Conservation (phyloP, 2,797 vertebrate species). For the Sebastes hubbsi region DNA sequence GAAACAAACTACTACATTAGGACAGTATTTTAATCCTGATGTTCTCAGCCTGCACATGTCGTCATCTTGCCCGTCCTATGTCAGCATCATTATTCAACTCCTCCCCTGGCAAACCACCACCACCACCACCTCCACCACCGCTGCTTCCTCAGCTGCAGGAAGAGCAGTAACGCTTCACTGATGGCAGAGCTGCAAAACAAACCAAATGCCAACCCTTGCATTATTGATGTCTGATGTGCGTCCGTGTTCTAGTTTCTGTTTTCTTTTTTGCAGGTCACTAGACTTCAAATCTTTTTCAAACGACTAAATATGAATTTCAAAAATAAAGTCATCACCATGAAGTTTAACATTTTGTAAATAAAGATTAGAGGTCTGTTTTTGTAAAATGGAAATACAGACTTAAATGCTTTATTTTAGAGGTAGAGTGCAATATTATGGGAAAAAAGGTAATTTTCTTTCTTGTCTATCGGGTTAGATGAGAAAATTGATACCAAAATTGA, state of each 20-base stretch:
- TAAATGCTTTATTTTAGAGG: background rate
- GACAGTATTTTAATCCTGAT: background rate
- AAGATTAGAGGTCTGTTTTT: background rate
- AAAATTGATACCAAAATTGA: background rate
- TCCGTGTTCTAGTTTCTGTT: slow-evolving; percentile 18
- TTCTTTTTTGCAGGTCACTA: slow-evolving; percentile 1
- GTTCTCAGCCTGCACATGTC: background rate
- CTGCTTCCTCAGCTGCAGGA: slow-evolving; percentile 17
- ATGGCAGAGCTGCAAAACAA: slow-evolving; percentile 40
- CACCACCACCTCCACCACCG: fast-evolving
- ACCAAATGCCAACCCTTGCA: slow-evolving; percentile 71
- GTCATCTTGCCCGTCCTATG: background rate
- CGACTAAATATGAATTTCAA: background rate
- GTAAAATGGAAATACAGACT: background rate
- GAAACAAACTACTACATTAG: background rate
- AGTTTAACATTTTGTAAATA: background rate
- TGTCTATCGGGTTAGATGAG: background rate
- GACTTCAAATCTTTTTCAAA: background rate
- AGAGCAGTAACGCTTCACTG: slow-evolving; percentile 58
- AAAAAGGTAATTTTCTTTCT: background rate
- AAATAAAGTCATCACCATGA: background rate
- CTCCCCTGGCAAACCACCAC: background rate
- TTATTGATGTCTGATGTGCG: slow-evolving; percentile 67
- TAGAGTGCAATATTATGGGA: background rate
- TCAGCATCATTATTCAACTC: background rate